Base-by-base conservation (phyloP, 2,797 vertebrate genomes). In the Phrynocephalus vlangalii region DNA sequence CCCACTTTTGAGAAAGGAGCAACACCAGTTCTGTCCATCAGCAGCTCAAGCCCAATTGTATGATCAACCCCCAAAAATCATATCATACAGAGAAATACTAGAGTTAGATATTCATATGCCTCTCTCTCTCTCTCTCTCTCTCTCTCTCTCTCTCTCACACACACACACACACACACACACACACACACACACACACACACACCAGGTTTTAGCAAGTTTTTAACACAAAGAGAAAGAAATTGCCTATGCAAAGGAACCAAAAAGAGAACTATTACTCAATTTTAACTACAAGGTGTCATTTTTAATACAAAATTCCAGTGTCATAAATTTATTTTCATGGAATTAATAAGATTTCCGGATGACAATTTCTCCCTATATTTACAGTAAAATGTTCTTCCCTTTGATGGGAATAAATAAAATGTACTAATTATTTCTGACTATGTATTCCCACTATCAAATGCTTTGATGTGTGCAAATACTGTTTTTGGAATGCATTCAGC, bases 241-340 rank as follows among this genome's bases (percentile, higher is more conserved):
- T 89, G 83, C 85, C 88, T 94, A 94, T 11, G 18, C 68, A 86
- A 83, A 86, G 87, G 87, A 90, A 75, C 28, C 93, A 94, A 92
- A 56, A 94, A 95, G 7, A 44, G 33, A 76, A 11, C 60, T 95
- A 83, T 79, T 94, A 94, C 89, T 94, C 93, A 73, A 50, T 0
- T 5, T 91, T 96, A 93, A 90, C 89, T 91, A 96, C 95, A 96
- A 72, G 95, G 90, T 81, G 84, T 94, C 89, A 91, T 79, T 87
- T 96, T 96, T 92, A 96, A 95, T 97, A 96, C 83, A 96, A 97
- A 82, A 96, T 92, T 95, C 85, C 92, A 93, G 95, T 96, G 88
- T 95, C 86, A 91, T 94, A 96, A 94, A 96, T 93, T 91, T 95
- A 87, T 96, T 96, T 96, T 90, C 94, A 94, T 83, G 93, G 93